Percentiles rank a stretch among this genome's conserved stretches.
Conservation (phyloP, 2,113 vertebrate species). For the Scophthalmus maximus region DNA sequence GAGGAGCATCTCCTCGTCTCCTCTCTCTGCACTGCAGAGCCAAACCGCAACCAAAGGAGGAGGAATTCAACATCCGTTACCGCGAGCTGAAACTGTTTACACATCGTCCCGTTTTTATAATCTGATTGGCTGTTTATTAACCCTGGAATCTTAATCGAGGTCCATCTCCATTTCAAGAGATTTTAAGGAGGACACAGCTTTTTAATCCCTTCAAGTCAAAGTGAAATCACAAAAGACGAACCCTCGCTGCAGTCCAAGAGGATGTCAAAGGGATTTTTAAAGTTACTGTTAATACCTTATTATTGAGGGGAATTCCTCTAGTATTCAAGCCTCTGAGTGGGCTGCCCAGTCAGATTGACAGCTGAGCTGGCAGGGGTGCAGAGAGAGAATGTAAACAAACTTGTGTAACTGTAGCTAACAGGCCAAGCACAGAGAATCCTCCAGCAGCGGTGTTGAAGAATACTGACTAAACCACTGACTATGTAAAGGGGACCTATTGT, state of each 20-base stretch:
- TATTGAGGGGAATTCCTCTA: neutral
- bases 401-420: conserved; percentile 21
- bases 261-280: no score
- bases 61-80: neutral
- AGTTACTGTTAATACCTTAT: neutral
- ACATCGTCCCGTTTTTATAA: conserved; percentile 14
- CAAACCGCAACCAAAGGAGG: conserved; percentile 41
- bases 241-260: neutral
- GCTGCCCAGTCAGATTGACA: conserved; percentile 12
- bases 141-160: conserved; percentile 1
- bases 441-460: conserved; percentile 1
- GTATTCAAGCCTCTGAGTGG: neutral
- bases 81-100: conserved; percentile 10
- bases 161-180: neutral
- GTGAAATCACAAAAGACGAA: neutral
- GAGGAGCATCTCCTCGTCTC: conserved; percentile 40
- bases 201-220: neutral
- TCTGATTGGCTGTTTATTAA: conserved; percentile 22
- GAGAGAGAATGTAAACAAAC: conserved; percentile 33
- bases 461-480: neutral
- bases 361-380: conserved; percentile 1
- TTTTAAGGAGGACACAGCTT: neutral
- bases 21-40: conserved; percentile 24
- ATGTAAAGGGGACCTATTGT: neutral
- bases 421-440: neutral